Percentiles rank a stretch among this genome's conserved stretches.
These are phyloP conservation scores for Acanthopleura granulata DNA, from an alignment of 2,888 invertebrate species.

Conservation along the genomic window DNA sequence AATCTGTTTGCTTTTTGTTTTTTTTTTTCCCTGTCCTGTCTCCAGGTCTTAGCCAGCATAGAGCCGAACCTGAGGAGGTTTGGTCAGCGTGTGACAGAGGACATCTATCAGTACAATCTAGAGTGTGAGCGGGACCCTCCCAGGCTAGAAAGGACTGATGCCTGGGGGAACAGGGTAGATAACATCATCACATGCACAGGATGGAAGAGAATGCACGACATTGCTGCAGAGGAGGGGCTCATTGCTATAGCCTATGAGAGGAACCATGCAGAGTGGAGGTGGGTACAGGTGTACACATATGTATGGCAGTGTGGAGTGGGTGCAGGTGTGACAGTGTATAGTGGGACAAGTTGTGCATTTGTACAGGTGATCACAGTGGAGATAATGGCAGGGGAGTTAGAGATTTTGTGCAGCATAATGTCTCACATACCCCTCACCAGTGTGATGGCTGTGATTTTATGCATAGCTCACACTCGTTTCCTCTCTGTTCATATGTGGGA, in stretches of 20 bases:
- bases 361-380: too few species aligned
- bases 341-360: too few species aligned
- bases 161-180: constrained; percentile 73
- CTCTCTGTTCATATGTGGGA: too few species aligned
- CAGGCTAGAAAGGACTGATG: constrained; percentile 70
- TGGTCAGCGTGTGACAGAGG: constrained; percentile 71
- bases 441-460: too few species aligned
- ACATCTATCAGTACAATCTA: constrained; percentile 70
- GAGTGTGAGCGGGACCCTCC: constrained; percentile 73
- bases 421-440: too few species aligned
- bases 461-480: too few species aligned
- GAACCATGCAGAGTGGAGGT: constrained; percentile 67
- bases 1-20: too few species aligned
- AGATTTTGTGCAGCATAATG: too few species aligned
- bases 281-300: not conserved
- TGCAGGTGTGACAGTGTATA: too few species aligned
- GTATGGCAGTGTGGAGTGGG: not conserved
- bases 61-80: constrained; percentile 71
- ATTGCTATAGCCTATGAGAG: constrained; percentile 72
- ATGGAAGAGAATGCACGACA: constrained; percentile 72
- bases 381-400: too few species aligned
- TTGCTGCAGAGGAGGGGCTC: constrained; percentile 74
- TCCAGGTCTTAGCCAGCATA: constrained; percentile 59
- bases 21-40: constrained; percentile 17
- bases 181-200: constrained; percentile 72